Evolutionary conservation across 1,140 invertebrate genomes (phyloP).

Genomic region (Holcopasites calliopsidis): DNA sequence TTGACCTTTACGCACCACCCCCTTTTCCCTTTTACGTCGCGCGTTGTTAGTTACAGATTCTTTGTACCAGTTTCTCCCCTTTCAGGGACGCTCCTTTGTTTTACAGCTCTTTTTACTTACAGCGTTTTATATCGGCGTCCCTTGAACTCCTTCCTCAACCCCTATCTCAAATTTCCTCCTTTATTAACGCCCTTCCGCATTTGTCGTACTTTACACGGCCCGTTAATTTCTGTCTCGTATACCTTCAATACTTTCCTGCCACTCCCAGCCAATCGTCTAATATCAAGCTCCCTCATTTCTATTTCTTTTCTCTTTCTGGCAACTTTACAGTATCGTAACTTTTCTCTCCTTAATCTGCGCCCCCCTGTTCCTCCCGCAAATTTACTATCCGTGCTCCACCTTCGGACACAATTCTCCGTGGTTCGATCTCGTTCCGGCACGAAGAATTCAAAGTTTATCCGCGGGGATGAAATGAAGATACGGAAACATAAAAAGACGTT

Average conservation of each 20-base stretch:
- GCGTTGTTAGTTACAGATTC: background rate
- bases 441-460: slow-evolving; percentile 11
- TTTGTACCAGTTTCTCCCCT: background rate
- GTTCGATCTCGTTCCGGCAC: background rate
- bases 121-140: background rate
- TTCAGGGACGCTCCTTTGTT: background rate
- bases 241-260: background rate
- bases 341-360: no score
- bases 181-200: no score
- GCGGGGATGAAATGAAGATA: background rate
- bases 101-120: background rate
- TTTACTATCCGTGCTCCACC: background rate
- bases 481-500: background rate
- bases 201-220: no score
- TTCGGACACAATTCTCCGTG: background rate
- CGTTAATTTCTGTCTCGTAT: background rate
- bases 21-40: background rate
- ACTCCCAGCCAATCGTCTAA: no score
- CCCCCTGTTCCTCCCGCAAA: background rate
- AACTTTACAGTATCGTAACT: background rate
- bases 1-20: background rate
- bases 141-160: background rate
- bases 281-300: background rate
- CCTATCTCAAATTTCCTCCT: no score
- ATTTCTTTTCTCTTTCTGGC: background rate